Evolutionary conservation across 2,888 invertebrate species (phyloP).

Genomic region (Noctua pronuba): DNA sequence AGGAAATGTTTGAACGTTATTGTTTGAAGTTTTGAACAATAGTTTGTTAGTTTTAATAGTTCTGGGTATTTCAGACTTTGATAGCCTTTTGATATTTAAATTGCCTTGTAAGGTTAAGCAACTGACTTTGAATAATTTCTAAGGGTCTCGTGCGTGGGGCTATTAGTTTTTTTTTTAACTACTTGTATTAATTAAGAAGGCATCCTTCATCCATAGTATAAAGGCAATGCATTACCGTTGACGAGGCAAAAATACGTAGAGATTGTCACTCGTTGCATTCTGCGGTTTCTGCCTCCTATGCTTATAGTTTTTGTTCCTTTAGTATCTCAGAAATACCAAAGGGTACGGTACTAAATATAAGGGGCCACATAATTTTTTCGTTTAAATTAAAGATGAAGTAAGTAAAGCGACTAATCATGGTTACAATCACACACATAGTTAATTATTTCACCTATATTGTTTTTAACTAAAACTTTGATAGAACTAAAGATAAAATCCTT

Average conservation of each 20-base stretch:
- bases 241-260: too few relatives aligned
- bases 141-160: too few relatives aligned
- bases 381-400: neutral
- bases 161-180: neutral
- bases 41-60: slow-evolving; percentile 53
- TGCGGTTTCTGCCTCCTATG: neutral
- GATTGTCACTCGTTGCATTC: neutral
- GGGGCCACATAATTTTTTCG: neutral
- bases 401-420: too few relatives aligned
- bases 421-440: neutral
- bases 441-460: neutral
- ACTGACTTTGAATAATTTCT: neutral
- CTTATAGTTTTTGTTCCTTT: neutral
- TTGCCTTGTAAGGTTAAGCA: slow-evolving; percentile 2
- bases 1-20: slow-evolving; percentile 53
- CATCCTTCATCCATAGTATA: neutral
- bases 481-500: neutral
- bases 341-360: neutral
- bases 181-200: too few relatives aligned
- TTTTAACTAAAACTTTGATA: neutral
- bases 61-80: slow-evolving; percentile 28
- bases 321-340: neutral
- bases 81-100: slow-evolving; percentile 26
- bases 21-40: slow-evolving; percentile 53
- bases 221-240: neutral